phyloP scores from a whole-genome alignment of 1,140 invertebrate genomes.

The Drosophila santomea region DNA sequence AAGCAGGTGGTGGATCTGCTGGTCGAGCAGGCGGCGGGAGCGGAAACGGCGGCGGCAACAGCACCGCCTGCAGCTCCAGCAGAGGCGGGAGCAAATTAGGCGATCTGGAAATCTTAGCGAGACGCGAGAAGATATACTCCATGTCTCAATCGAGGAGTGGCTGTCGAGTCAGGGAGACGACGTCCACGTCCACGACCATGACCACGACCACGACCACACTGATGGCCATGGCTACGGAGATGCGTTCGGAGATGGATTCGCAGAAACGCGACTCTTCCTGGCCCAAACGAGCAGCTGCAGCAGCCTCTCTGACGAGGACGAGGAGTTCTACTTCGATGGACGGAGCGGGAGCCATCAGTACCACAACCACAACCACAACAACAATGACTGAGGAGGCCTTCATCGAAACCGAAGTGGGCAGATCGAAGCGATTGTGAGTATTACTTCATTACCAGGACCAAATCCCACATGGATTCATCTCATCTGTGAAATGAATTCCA shows the following conservation, averaged over 20 bases:
- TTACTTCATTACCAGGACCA: background rate
- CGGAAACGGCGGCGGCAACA: constrained; percentile 63
- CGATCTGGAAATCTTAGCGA: constrained; percentile 85
- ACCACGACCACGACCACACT: constrained; percentile 35
- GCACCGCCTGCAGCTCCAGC: constrained; percentile 73
- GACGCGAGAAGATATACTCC: constrained; percentile 85
- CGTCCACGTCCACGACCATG: constrained; percentile 28
- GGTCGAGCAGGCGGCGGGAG: constrained; percentile 67
- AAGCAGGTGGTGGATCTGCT: constrained; percentile 82
- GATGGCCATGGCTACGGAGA: constrained; percentile 36
- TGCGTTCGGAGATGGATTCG: constrained; percentile 22
- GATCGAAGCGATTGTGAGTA: constrained; percentile 79
- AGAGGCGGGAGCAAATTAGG: constrained; percentile 83
- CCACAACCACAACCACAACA: constrained; percentile 51
- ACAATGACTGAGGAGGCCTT: constrained; percentile 73
- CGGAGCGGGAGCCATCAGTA: constrained; percentile 56
- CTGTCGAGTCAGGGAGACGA: constrained; percentile 78
- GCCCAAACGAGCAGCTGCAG: constrained; percentile 72
- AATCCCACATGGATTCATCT: too few species aligned
- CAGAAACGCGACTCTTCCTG: constrained; percentile 67
- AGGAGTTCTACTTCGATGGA: constrained; percentile 83
- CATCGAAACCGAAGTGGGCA: constrained; percentile 72
- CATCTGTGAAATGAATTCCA: background rate
- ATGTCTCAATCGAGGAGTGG: constrained; percentile 85
- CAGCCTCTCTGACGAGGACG: constrained; percentile 79